Percentiles rank a stretch among this genome's conserved stretches.
phyloP scores from a whole-genome alignment of 1,140 invertebrate genomes.

The Lerema accius region DNA sequence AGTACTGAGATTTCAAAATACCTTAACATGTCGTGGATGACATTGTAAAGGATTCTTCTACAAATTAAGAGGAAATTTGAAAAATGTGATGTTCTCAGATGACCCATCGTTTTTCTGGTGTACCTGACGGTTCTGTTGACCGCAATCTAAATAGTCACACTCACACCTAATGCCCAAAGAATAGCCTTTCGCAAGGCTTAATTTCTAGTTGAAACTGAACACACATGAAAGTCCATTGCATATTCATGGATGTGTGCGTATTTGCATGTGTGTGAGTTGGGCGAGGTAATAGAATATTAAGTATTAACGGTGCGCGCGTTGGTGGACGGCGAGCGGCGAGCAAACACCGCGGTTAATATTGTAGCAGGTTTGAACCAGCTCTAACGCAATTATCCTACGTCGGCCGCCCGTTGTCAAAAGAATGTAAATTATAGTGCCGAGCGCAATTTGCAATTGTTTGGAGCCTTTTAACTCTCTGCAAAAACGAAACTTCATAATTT shows the following conservation, averaged over 20 bases:
- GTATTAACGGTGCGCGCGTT: constrained; percentile 9
- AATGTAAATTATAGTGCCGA: constrained; percentile 13
- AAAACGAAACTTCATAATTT: background rate
- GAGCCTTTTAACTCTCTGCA: background rate
- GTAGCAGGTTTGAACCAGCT: constrained; percentile 7
- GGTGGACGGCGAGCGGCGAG: background rate
- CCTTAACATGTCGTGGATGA: no score
- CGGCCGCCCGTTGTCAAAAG: background rate
- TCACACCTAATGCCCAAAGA: background rate
- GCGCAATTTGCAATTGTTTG: background rate
- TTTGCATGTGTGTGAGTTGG: background rate
- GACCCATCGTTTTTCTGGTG: background rate
- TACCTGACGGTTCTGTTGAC: background rate
- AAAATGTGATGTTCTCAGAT: background rate
- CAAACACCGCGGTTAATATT: constrained; percentile 24
- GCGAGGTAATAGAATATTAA: constrained; percentile 28
- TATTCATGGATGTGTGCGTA: constrained; percentile 4
- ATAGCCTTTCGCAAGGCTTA: background rate
- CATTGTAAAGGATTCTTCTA: background rate
- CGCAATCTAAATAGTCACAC: background rate
- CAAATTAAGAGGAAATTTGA: background rate
- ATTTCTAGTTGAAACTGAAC: background rate
- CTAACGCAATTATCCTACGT: constrained; percentile 15
- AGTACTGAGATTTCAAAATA: no score
- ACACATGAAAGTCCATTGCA: constrained; percentile 1